Evolutionary conservation across 2,113 vertebrate species (phyloP).

Genomic region (Rhabdornis inornatus): DNA sequence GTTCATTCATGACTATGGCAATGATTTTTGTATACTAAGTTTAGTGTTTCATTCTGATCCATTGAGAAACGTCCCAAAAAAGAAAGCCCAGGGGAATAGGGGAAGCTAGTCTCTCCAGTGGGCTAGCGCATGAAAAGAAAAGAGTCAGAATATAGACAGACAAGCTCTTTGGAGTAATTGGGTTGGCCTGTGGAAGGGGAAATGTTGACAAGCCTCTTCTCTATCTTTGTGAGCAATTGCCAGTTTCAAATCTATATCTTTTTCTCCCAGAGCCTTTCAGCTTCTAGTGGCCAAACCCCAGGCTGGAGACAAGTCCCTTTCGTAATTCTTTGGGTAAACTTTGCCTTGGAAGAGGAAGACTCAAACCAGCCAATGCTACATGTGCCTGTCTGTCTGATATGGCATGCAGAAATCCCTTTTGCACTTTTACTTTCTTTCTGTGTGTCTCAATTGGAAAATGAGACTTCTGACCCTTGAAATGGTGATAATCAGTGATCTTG

Average conservation of each 20-base stretch:
- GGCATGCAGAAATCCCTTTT: not conserved
- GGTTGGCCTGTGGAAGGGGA: not conserved
- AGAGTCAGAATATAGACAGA: not conserved
- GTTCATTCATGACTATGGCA: not conserved
- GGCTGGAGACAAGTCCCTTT: not conserved
- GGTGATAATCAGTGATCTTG: not conserved
- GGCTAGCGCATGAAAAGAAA: not conserved
- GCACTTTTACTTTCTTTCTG: not conserved
- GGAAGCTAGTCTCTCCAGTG: not conserved
- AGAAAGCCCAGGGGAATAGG: not conserved
- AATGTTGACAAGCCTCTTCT: not conserved
- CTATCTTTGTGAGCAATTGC: not conserved
- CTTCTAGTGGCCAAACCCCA: not conserved
- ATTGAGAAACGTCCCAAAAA: not conserved
- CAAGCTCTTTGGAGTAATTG: not conserved
- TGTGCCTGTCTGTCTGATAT: not conserved
- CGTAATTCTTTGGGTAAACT: not conserved
- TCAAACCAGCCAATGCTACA: accelerated
- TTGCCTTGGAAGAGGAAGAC: not conserved
- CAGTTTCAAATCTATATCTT: not conserved
- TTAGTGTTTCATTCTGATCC: not conserved
- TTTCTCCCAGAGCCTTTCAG: not conserved
- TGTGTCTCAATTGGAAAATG: not conserved
- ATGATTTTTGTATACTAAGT: not conserved
- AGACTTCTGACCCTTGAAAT: not conserved